Evolutionary conservation across 2,113 vertebrate species (phyloP).

Genomic region (Lota lota): DNA sequence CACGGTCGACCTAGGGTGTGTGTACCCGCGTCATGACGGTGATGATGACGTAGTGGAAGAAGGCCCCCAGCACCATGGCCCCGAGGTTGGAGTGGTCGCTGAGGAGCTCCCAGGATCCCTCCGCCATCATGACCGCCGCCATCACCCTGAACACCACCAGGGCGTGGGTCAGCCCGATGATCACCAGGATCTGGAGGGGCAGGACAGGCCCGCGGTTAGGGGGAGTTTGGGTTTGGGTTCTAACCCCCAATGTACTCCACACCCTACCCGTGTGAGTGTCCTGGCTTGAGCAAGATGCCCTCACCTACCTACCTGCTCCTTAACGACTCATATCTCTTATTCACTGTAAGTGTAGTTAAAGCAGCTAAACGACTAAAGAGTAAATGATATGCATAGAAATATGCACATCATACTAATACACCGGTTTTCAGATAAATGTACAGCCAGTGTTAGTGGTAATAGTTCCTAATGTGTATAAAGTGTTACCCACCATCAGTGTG

Average conservation of each 20-base stretch:
- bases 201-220: constrained; percentile 10
- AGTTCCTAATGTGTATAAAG: neutral
- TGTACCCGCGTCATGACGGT: constrained; percentile 81
- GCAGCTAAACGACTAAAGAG: no score
- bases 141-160: constrained; percentile 87
- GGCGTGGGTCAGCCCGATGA: constrained; percentile 83
- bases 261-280: no score
- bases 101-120: constrained; percentile 60
- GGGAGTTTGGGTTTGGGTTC: no score
- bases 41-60: constrained; percentile 88
- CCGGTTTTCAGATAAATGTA: neutral
- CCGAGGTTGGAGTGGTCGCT: constrained; percentile 68
- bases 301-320: no score
- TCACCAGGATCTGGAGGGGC: constrained; percentile 78
- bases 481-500: constrained; percentile 77
- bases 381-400: no score
- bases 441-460: neutral
- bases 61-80: constrained; percentile 78
- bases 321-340: no score
- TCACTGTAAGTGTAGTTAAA: no score
- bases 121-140: constrained; percentile 63
- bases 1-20: neutral
- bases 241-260: no score
- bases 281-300: no score
- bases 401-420: no score